Percentiles rank a stretch among this genome's conserved stretches.
These are phyloP conservation scores for Sepioteuthis lessoniana DNA, from an alignment of 2,888 invertebrate species.

Conservation along the genomic window DNA sequence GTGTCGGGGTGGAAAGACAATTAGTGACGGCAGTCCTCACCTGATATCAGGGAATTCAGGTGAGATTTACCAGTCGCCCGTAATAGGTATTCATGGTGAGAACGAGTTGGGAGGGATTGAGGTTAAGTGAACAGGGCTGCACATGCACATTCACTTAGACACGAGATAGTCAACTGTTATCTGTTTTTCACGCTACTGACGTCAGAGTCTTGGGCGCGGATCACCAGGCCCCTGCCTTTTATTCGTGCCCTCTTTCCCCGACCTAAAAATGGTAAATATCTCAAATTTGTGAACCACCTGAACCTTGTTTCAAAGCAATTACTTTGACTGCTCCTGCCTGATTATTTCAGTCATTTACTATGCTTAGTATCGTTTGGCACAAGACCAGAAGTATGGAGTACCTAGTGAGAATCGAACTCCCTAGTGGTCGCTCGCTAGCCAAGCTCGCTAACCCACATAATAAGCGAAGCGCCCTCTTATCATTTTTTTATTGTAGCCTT, in stretches of 20 bases:
- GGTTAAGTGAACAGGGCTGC: not conserved
- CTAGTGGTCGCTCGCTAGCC: too few species aligned
- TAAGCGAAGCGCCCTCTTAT: too few species aligned
- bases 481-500: too few species aligned
- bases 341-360: not conserved
- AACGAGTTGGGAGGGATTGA: not conserved
- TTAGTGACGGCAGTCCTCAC: not conserved
- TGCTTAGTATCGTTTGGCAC: too few species aligned
- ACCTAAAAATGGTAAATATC: not conserved
- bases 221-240: accelerated
- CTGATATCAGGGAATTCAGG: not conserved
- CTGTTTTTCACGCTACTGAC: not conserved
- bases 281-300: not conserved
- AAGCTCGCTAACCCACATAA: too few species aligned
- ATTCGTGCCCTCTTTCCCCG: too few species aligned
- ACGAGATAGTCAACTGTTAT: not conserved
- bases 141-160: not conserved
- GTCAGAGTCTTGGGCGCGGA: not conserved
- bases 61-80: not conserved
- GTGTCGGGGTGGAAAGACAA: not conserved
- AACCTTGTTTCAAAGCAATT: not conserved
- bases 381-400: too few species aligned
- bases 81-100: not conserved
- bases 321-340: not conserved
- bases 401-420: too few species aligned